phyloP scores from a whole-genome alignment of 2,113 vertebrate genomes.

The human (Homo sapiens) region GRCh38 chr6:51868001-51868500 shows the following conservation, averaged over 20 bases:
- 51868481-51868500: not conserved
- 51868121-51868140: not conserved
- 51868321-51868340: accelerated
- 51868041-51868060: conserved; percentile 83
- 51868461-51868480: not conserved
- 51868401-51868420: not conserved
- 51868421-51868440: not conserved
- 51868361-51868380: not conserved
- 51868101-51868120: conserved; percentile 83
- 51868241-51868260: too few relatives aligned
- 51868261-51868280: not conserved
- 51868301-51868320: not conserved
- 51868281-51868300: too few relatives aligned
- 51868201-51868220: not conserved
- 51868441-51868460: not conserved
- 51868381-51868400: not conserved
- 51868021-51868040: conserved; percentile 83
- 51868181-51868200: not conserved
- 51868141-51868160: not conserved
- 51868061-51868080: conserved; percentile 80
- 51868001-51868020: conserved; percentile 84
- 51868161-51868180: not conserved
- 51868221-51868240: not conserved
- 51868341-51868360: not conserved
- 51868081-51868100: conserved; percentile 77